Evolutionary conservation across 2,888 invertebrate genomes (phyloP).

Genomic region (Ashinkailepas kermadecensis): DNA sequence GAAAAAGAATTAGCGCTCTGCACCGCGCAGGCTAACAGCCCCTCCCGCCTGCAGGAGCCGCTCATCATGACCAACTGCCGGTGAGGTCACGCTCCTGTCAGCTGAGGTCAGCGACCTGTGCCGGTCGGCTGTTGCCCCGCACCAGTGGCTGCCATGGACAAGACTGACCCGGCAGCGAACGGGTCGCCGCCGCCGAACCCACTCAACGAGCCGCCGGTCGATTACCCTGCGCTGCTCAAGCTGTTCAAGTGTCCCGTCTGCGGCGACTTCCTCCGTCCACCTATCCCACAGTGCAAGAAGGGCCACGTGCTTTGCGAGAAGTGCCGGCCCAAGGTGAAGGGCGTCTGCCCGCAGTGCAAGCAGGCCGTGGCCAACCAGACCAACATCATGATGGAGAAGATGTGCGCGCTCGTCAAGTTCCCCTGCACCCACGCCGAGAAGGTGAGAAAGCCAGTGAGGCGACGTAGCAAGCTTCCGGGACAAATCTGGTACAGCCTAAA

Average conservation of each 20-base stretch:
- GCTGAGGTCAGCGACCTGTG: too few species aligned
- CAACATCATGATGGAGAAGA: slow-evolving; percentile 35
- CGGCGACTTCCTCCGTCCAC: slow-evolving; percentile 32
- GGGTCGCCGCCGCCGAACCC: too few species aligned
- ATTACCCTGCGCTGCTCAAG: slow-evolving; percentile 33
- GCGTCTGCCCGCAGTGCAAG: slow-evolving; percentile 34
- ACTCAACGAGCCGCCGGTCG: slow-evolving; percentile 25
- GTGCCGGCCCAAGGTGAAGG: slow-evolving; percentile 31
- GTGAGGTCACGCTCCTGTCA: too few species aligned
- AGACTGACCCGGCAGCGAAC: too few species aligned
- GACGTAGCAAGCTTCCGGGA: too few species aligned
- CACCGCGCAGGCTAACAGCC: too few species aligned
- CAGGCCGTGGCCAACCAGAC: slow-evolving; percentile 34
- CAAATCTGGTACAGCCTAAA: too few species aligned
- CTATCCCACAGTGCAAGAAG: slow-evolving; percentile 34
- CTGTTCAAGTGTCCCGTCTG: slow-evolving; percentile 35
- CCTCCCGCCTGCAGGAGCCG: too few species aligned
- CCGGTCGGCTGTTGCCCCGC: too few species aligned
- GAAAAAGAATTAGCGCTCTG: too few species aligned
- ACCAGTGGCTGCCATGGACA: too few species aligned
- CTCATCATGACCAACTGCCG: too few species aligned
- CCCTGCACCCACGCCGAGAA: slow-evolving; percentile 31
- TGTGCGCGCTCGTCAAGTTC: slow-evolving; percentile 33
- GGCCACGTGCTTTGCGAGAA: slow-evolving; percentile 34
- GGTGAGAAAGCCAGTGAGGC: neutral